These are phyloP conservation scores for Paratilapia polleni DNA, from an alignment of 2,113 vertebrate species.

Conservation along the genomic window DNA sequence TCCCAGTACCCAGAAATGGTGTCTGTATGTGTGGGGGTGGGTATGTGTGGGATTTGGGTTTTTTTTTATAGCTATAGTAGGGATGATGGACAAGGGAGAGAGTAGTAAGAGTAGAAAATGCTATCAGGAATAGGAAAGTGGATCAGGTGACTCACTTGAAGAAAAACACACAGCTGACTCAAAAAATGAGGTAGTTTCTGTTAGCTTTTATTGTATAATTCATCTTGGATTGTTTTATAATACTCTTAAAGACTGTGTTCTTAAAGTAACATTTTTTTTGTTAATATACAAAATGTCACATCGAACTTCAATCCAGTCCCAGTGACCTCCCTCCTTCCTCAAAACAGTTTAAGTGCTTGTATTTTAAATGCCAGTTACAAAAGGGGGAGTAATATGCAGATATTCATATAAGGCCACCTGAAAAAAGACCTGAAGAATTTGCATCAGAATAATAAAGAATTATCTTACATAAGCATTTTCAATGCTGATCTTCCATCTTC, in stretches of 20 bases:
- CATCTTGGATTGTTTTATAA: neutral
- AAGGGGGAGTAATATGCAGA: neutral
- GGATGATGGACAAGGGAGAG: slow-evolving; percentile 56
- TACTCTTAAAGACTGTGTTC: neutral
- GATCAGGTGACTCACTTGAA: slow-evolving; percentile 44
- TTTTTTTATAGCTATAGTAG: slow-evolving; percentile 44
- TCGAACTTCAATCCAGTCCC: neutral
- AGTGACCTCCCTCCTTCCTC: neutral
- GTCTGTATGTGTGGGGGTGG: slow-evolving; percentile 18
- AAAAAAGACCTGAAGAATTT: neutral
- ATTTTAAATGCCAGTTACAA: neutral
- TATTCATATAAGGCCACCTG: neutral
- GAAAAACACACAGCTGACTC: slow-evolving; percentile 25
- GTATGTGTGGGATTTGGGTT: neutral
- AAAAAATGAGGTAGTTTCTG: neutral
- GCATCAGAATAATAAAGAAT: slow-evolving; percentile 1
- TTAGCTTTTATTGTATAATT: slow-evolving; percentile 22
- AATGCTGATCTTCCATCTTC: neutral
- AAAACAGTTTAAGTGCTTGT: neutral
- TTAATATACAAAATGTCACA: slow-evolving; percentile 14
- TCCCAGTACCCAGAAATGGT: slow-evolving; percentile 64
- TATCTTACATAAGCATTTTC: neutral
- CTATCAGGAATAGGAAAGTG: slow-evolving; percentile 32
- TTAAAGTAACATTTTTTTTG: neutral
- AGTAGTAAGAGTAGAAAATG: slow-evolving; percentile 20